A percentile compares a stretch with the other conserved stretches of the same genome.
These are phyloP conservation scores for Nephila pilipes DNA, from an alignment of 1,140 invertebrate genomes.

Conservation along the genomic window DNA sequence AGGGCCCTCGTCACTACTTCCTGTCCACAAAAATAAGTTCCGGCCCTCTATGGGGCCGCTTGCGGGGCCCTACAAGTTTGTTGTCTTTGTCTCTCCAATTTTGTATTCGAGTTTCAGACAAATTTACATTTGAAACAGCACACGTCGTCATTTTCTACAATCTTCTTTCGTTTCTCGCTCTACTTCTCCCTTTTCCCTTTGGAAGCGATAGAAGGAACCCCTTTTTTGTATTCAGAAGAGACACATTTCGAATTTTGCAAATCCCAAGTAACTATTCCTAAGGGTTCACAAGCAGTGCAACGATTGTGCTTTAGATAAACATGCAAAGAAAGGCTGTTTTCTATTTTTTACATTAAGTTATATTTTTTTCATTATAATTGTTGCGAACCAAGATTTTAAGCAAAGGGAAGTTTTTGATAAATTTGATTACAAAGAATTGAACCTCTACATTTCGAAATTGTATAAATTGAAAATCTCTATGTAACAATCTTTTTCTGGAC, in stretches of 20 bases:
- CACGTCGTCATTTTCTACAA: not conserved
- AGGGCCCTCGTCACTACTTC: not conserved
- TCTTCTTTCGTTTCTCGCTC: not conserved
- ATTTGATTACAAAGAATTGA: too few relatives aligned
- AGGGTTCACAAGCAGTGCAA: not conserved
- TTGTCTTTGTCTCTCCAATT: constrained; percentile 7
- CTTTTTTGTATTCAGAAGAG: not conserved
- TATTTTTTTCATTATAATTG: too few relatives aligned
- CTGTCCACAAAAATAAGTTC: constrained; percentile 33
- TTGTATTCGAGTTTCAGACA: constrained; percentile 13
- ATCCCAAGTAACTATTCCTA: not conserved
- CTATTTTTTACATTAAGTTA: too few relatives aligned
- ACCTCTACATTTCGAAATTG: too few relatives aligned
- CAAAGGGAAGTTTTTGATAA: too few relatives aligned
- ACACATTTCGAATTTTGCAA: not conserved
- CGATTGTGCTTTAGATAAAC: too few relatives aligned
- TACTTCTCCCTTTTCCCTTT: not conserved
- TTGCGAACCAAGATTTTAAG: too few relatives aligned
- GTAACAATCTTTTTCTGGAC: too few relatives aligned
- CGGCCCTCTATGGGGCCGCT: not conserved
- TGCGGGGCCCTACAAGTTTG: not conserved
- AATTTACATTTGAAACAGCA: constrained; percentile 36
- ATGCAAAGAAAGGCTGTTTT: too few relatives aligned
- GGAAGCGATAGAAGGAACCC: not conserved
- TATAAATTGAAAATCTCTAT: too few relatives aligned